Conservation (phyloP, 2,888 invertebrate genomes). For the Ochropacha duplaris region DNA sequence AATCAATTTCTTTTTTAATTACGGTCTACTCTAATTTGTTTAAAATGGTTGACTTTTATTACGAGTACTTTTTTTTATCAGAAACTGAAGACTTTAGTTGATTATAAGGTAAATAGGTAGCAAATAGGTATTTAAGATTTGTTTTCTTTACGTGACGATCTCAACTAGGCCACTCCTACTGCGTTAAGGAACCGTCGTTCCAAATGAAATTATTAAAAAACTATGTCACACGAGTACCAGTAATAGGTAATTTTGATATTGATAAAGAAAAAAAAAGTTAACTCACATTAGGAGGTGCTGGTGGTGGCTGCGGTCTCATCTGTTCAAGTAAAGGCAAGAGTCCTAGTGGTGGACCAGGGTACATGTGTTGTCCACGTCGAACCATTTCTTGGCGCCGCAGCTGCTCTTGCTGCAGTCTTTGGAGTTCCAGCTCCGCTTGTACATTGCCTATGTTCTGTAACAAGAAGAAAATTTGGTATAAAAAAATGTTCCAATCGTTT, state of each 20-base stretch:
- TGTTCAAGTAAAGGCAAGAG: conserved; percentile 89
- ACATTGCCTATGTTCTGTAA: conserved; percentile 75
- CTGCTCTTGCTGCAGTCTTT: conserved; percentile 86
- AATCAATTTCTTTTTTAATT: conserved; percentile 2
- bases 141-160: too few species aligned
- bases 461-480: conserved; percentile 21
- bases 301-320: conserved; percentile 74
- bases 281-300: conserved; percentile 67
- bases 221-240: too few species aligned
- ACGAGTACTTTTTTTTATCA: too few species aligned
- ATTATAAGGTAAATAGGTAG: too few species aligned
- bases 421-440: conserved; percentile 85
- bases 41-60: neutral
- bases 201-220: too few species aligned
- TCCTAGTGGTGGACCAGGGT: conserved; percentile 85
- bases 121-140: too few species aligned
- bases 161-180: too few species aligned
- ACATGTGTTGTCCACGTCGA: conserved; percentile 73
- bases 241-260: too few species aligned
- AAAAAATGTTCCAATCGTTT: neutral
- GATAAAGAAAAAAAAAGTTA: neutral
- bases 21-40: neutral
- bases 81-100: too few species aligned
- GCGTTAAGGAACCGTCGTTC: too few species aligned
- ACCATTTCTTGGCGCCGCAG: conserved; percentile 82